Percentiles rank a stretch among this genome's conserved stretches.
Conservation (phyloP, 2,113 vertebrate genomes). For the Pagrus major region DNA sequence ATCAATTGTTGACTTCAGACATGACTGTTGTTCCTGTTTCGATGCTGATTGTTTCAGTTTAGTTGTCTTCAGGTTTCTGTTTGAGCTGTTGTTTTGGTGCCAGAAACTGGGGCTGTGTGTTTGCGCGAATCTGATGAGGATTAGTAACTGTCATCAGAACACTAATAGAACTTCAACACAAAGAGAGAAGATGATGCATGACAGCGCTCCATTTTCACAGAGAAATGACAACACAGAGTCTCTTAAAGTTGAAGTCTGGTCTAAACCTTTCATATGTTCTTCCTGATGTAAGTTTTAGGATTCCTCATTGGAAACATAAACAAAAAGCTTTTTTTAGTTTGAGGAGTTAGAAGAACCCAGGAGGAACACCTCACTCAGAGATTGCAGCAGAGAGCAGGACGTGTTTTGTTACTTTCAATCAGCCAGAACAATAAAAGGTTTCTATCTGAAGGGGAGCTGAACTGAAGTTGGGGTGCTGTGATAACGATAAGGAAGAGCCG, state of each 20-base stretch:
- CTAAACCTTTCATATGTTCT: neutral
- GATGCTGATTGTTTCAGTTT: slow-evolving; percentile 14
- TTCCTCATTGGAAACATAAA: neutral
- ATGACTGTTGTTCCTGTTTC: neutral
- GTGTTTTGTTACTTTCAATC: slow-evolving; percentile 75
- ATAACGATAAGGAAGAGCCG: slow-evolving; percentile 50
- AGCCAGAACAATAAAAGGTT: slow-evolving; percentile 52
- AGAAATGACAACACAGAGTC: slow-evolving; percentile 3
- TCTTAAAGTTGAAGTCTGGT: slow-evolving; percentile 4
- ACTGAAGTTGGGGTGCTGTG: slow-evolving; percentile 24
- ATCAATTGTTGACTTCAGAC: too few species aligned
- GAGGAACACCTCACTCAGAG: slow-evolving; percentile 40
- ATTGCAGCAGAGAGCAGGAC: slow-evolving; percentile 51
- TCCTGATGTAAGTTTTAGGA: neutral
- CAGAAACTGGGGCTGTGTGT: slow-evolving; percentile 4
- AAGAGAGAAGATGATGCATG: slow-evolving; percentile 1
- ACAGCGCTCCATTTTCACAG: neutral
- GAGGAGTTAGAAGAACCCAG: slow-evolving; percentile 1
- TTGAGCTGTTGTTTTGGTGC: slow-evolving; percentile 2
- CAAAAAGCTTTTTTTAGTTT: neutral
- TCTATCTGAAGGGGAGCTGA: neutral
- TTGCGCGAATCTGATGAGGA: slow-evolving; percentile 9
- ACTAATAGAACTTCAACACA: slow-evolving; percentile 22
- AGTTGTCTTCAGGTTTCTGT: neutral
- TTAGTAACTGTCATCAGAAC: slow-evolving; percentile 7